Conservation (phyloP, 2,797 vertebrate genomes). For the Enteromius anoplus region DNA sequence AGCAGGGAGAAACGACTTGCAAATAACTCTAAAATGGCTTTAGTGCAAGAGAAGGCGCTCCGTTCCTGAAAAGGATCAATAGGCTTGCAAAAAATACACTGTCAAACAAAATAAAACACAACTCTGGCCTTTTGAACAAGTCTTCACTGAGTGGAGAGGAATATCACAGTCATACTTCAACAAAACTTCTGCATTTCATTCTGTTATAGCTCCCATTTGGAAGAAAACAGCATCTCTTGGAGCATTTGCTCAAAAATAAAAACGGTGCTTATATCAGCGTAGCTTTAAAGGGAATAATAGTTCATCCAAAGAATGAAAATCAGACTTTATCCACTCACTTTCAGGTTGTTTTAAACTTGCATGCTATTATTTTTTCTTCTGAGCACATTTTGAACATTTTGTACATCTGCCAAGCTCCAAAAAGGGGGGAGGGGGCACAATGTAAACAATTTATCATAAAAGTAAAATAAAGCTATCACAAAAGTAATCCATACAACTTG, state of each 20-base stretch:
- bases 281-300: conserved; percentile 26
- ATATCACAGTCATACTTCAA: conserved; percentile 23
- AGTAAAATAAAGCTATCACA: not conserved
- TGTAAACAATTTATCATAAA: not conserved
- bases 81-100: conserved; percentile 30
- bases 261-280: conserved; percentile 23
- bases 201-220: conserved; percentile 22
- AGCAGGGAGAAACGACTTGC: conserved; percentile 28
- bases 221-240: conserved; percentile 11
- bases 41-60: conserved; percentile 1
- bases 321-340: not conserved
- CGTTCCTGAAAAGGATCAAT: conserved; percentile 37
- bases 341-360: not conserved
- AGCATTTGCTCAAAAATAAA: conserved; percentile 32
- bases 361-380: not conserved
- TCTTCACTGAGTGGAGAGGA: not conserved
- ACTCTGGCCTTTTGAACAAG: not conserved
- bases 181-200: conserved; percentile 23
- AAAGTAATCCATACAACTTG: not conserved
- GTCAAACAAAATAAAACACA: conserved; percentile 35
- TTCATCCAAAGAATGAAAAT: not conserved
- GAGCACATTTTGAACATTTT: not conserved
- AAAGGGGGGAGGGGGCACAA: not conserved
- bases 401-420: not conserved
- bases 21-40: conserved; percentile 40